phyloP scores from a whole-genome alignment of 2,113 vertebrate species.

The Reinhardtius hippoglossoides region DNA sequence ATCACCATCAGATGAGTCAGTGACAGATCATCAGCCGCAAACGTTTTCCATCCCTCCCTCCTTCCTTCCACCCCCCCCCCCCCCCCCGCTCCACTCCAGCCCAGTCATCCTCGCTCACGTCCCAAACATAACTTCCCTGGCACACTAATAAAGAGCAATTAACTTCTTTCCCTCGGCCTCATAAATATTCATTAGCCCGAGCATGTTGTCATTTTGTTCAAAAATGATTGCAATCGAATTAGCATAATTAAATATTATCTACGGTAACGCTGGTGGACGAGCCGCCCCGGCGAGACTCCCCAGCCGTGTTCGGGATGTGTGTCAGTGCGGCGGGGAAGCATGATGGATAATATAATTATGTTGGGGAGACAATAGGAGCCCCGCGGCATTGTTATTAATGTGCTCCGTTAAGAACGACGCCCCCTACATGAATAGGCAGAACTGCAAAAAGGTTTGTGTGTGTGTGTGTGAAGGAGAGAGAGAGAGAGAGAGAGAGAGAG shows the following conservation, averaged over 20 bases:
- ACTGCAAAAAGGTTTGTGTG: background rate
- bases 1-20: no score
- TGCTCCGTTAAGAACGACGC: conserved; percentile 56
- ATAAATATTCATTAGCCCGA: conserved; percentile 74
- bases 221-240: conserved; percentile 71
- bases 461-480: background rate
- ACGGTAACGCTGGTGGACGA: conserved; percentile 56
- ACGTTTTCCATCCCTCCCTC: no score
- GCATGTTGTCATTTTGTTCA: conserved; percentile 69
- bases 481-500: no score
- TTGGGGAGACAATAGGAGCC: conserved; percentile 62
- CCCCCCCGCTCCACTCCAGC: background rate
- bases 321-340: conserved; percentile 53
- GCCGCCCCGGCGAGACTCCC: conserved; percentile 29
- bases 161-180: conserved; percentile 52
- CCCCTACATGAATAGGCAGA: conserved; percentile 48
- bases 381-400: conserved; percentile 70
- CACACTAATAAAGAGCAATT: conserved; percentile 64
- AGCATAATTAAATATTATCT: conserved; percentile 79
- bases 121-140: conserved; percentile 43
- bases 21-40: no score
- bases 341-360: conserved; percentile 77
- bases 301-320: conserved; percentile 54
- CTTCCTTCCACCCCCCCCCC: no score
- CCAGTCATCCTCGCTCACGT: conserved; percentile 46